phyloP scores from a whole-genome alignment of 1,140 invertebrate species.

The Atta texana region DNA sequence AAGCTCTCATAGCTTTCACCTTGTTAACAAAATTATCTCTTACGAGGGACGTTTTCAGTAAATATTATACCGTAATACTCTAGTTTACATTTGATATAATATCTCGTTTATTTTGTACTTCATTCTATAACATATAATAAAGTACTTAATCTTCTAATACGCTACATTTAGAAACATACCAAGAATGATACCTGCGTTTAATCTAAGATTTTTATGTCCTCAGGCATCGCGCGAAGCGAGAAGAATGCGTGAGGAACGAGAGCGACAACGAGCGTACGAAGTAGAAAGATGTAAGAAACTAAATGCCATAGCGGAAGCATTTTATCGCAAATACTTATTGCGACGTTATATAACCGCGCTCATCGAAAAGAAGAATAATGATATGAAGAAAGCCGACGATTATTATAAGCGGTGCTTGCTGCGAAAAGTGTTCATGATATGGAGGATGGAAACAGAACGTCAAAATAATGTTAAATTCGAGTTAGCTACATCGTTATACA shows the following conservation, averaged over 20 bases:
- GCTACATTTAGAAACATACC: slow-evolving; percentile 41
- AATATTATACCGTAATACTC: slow-evolving; percentile 34
- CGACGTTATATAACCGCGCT: slow-evolving; percentile 75
- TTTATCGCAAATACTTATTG: slow-evolving; percentile 79
- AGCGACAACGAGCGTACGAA: slow-evolving; percentile 73
- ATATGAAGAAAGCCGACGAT: slow-evolving; percentile 71
- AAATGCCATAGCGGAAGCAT: slow-evolving; percentile 76
- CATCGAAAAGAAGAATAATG: slow-evolving; percentile 72
- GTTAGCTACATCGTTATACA: slow-evolving; percentile 67
- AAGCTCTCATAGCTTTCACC: slow-evolving; percentile 38
- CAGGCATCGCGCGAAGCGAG: slow-evolving; percentile 78
- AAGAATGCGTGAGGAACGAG: slow-evolving; percentile 78
- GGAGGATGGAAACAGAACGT: slow-evolving; percentile 70
- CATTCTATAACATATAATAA: slow-evolving; percentile 22
- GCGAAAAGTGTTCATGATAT: slow-evolving; percentile 70
- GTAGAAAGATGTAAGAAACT: slow-evolving; percentile 74
- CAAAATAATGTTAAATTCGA: slow-evolving; percentile 67
- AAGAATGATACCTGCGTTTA: slow-evolving; percentile 23
- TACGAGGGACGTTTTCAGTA: slow-evolving; percentile 23
- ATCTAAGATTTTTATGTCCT: slow-evolving; percentile 15
- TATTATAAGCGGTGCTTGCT: slow-evolving; percentile 72
- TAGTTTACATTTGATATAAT: slow-evolving; percentile 7
- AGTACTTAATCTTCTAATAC: slow-evolving; percentile 10
- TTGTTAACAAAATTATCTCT: slow-evolving; percentile 49
- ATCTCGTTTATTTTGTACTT: slow-evolving; percentile 7